Percentiles rank a stretch among this genome's conserved stretches.
Conservation (phyloP, 1,140 invertebrate species). For the Ectropis grisescens region DNA sequence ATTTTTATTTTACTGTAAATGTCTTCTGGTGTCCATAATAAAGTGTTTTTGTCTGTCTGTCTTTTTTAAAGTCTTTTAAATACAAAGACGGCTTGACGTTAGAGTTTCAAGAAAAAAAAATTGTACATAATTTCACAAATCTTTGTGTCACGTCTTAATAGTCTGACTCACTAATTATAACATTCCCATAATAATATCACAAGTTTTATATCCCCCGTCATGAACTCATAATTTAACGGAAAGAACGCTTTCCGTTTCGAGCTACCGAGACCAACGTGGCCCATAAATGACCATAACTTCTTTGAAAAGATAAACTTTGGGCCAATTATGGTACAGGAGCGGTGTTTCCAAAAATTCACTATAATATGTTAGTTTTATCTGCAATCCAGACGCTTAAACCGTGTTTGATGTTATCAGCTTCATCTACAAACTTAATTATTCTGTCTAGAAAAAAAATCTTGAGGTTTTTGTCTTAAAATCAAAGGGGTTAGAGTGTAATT, state of each 20-base stretch:
- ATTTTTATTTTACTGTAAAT: no score
- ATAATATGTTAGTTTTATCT: conserved; percentile 38
- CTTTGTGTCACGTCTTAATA: no score
- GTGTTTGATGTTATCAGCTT: conserved; percentile 35
- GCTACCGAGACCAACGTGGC: conserved; percentile 28
- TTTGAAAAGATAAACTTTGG: conserved; percentile 54
- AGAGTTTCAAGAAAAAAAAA: no score
- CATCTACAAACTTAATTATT: conserved; percentile 20
- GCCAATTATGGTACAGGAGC: conserved; percentile 46
- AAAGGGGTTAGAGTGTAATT: not conserved
- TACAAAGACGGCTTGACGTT: no score
- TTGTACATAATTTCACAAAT: no score
- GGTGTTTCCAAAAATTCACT: conserved; percentile 58
- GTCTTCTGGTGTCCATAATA: no score
- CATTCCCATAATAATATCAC: conserved; percentile 11
- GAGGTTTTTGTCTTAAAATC: not conserved
- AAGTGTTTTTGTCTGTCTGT: no score
- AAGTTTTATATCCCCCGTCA: conserved; percentile 20
- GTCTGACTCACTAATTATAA: conserved; percentile 13
- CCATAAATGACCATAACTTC: conserved; percentile 52
- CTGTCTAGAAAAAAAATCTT: not conserved
- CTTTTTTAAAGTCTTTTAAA: no score
- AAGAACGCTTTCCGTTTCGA: conserved; percentile 12
- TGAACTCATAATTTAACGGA: conserved; percentile 35
- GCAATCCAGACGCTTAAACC: conserved; percentile 35